These are phyloP conservation scores for Arothron firmamentum DNA, from an alignment of 2,113 vertebrate genomes.

Conservation along the genomic window DNA sequence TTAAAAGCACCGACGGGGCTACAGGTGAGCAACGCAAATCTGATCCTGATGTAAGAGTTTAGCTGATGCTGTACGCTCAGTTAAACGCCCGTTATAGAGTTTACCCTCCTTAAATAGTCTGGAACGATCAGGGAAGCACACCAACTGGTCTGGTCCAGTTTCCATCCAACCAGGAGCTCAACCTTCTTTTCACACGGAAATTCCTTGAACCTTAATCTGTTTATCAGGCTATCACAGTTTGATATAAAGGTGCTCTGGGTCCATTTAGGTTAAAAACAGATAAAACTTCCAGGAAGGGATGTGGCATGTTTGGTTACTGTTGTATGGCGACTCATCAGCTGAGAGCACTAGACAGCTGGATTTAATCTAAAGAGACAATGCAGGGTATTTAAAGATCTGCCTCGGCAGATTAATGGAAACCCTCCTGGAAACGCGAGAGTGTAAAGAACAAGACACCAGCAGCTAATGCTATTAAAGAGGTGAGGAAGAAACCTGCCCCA, in stretches of 20 bases:
- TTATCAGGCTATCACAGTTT: too few relatives aligned
- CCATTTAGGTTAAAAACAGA: too few relatives aligned
- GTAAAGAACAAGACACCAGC: constrained; percentile 30
- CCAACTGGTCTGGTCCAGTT: too few relatives aligned
- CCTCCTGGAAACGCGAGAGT: constrained; percentile 18
- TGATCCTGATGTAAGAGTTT: constrained; percentile 4
- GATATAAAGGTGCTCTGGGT: too few relatives aligned
- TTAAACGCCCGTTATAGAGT: too few relatives aligned
- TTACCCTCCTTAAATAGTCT: too few relatives aligned
- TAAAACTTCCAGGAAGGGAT: too few relatives aligned
- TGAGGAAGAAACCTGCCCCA: constrained; percentile 22
- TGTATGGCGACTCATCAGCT: too few relatives aligned
- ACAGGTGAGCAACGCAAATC: neutral
- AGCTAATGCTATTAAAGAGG: constrained; percentile 51
- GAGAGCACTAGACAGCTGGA: too few relatives aligned
- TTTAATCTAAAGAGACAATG: constrained; percentile 1
- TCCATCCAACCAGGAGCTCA: neutral
- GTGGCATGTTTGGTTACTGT: too few relatives aligned
- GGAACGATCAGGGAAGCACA: too few relatives aligned
- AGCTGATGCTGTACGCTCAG: neutral
- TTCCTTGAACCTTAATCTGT: neutral
- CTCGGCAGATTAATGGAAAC: constrained; percentile 30
- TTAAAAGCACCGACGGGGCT: neutral
- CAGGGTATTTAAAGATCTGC: constrained; percentile 1
- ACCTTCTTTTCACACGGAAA: neutral